Evolutionary conservation across 2,888 invertebrate species (phyloP).

Genomic region (Leucozona laternaria): DNA sequence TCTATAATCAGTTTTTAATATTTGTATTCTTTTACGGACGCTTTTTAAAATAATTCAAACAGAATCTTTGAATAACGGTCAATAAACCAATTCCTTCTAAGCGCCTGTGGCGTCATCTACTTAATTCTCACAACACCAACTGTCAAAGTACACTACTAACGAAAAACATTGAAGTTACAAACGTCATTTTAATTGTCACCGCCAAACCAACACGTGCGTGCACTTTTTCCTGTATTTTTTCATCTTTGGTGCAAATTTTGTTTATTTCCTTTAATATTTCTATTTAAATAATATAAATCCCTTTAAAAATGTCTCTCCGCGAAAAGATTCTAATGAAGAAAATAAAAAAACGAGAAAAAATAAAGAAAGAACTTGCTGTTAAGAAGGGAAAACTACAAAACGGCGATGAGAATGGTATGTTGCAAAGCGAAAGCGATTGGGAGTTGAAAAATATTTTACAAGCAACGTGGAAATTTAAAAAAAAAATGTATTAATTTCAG

Average conservation of each 20-base stretch:
- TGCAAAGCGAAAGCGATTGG: neutral
- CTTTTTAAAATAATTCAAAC: no score
- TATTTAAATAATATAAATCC: neutral
- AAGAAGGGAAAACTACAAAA: conserved; percentile 84
- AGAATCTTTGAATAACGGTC: neutral
- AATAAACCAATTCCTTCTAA: neutral
- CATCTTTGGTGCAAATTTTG: conserved; percentile 32
- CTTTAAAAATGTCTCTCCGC: conserved; percentile 80
- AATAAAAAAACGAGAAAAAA: conserved; percentile 91
- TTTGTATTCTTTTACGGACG: no score
- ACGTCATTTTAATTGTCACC: conserved; percentile 28
- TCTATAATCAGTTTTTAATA: no score
- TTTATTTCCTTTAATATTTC: conserved; percentile 46
- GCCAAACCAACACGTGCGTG: conserved; percentile 26
- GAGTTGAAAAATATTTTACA: neutral
- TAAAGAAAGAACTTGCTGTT: conserved; percentile 87
- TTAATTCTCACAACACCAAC: neutral
- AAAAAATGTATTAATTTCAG: conserved; percentile 46
- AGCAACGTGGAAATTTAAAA: conserved; percentile 18
- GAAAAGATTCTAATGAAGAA: conserved; percentile 91
- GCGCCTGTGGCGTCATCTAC: neutral
- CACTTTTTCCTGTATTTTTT: conserved; percentile 32
- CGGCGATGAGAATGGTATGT: conserved; percentile 39
- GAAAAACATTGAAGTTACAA: neutral
- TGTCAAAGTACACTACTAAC: conserved; percentile 42